phyloP scores from a whole-genome alignment of 1,140 invertebrate genomes.

The Pogonognathellus flavescens region DNA sequence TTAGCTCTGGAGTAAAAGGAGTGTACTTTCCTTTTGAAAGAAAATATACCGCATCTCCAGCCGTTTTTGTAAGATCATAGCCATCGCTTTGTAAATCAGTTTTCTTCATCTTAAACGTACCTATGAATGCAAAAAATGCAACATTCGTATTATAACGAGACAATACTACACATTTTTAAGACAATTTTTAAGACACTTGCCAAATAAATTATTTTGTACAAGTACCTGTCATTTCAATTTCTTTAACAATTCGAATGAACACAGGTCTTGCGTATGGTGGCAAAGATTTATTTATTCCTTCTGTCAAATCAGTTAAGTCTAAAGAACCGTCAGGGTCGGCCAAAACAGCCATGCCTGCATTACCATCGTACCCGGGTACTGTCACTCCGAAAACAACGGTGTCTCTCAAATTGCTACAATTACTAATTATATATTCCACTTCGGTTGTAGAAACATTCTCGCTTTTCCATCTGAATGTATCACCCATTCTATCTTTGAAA shows the following conservation, averaged over 20 bases:
- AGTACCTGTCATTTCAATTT: slow-evolving; percentile 60
- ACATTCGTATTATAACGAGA: too few relatives aligned
- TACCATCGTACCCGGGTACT: slow-evolving; percentile 73
- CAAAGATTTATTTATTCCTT: slow-evolving; percentile 78
- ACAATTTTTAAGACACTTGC: too few relatives aligned
- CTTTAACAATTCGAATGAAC: slow-evolving; percentile 78
- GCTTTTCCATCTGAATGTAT: slow-evolving; percentile 98
- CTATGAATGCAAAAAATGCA: slow-evolving; percentile 71
- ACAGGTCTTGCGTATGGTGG: slow-evolving; percentile 89
- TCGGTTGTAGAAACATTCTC: slow-evolving; percentile 99
- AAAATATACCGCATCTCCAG: slow-evolving; percentile 82
- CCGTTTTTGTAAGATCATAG: slow-evolving; percentile 83
- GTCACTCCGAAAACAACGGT: slow-evolving; percentile 89
- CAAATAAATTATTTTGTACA: not conserved
- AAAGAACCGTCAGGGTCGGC: slow-evolving; percentile 81
- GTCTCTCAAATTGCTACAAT: slow-evolving; percentile 85
- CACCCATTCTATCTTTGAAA: slow-evolving; percentile 96
- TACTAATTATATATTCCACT: slow-evolving; percentile 91
- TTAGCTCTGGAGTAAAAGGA: slow-evolving; percentile 77
- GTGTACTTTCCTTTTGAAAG: slow-evolving; percentile 75
- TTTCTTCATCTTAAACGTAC: slow-evolving; percentile 95
- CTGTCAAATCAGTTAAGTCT: slow-evolving; percentile 77
- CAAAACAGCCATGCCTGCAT: slow-evolving; percentile 90
- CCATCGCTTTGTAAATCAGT: slow-evolving; percentile 90
- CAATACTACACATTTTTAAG: too few relatives aligned